phyloP scores from a whole-genome alignment of 2,797 vertebrate species.

The Malacoctenus gilli region DNA sequence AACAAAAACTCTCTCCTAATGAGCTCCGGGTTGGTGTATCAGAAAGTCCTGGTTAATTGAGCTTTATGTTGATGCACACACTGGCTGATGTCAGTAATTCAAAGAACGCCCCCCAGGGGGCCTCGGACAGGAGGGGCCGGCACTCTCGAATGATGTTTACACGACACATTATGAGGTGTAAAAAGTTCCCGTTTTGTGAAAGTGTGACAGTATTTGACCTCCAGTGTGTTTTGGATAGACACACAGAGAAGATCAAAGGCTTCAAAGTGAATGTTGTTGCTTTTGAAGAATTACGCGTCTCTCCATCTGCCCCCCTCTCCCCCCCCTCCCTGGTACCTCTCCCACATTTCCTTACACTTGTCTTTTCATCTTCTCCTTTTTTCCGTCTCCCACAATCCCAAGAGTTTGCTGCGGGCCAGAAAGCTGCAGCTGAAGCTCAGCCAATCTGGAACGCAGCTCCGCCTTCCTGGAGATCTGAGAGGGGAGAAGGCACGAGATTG shows the following conservation, averaged over 20 bases:
- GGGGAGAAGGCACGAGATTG: slow-evolving; percentile 64
- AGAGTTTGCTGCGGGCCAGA: slow-evolving; percentile 84
- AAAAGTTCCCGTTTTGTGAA: slow-evolving; percentile 44
- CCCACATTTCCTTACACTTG: slow-evolving; percentile 83
- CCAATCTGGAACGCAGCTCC: slow-evolving; percentile 86
- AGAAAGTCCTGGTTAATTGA: slow-evolving; percentile 15
- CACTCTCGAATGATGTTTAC: slow-evolving; percentile 52
- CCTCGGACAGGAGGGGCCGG: slow-evolving; percentile 5
- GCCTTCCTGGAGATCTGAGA: slow-evolving; percentile 85
- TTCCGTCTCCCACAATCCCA: slow-evolving; percentile 78
- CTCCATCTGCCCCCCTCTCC: slow-evolving; percentile 42
- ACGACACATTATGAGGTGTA: slow-evolving; percentile 23
- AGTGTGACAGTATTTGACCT: slow-evolving; percentile 65
- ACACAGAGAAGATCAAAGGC: slow-evolving; percentile 71
- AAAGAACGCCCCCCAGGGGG: slow-evolving; percentile 14
- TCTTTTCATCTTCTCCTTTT: slow-evolving; percentile 86
- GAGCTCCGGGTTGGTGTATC: slow-evolving; percentile 12
- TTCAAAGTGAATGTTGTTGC: slow-evolving; percentile 73
- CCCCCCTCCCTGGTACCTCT: slow-evolving; percentile 45
- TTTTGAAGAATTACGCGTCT: slow-evolving; percentile 72
- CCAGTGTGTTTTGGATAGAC: slow-evolving; percentile 58
- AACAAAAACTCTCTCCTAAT: slow-evolving; percentile 32
- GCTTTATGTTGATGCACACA: slow-evolving; percentile 34
- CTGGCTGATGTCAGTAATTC: slow-evolving; percentile 22
- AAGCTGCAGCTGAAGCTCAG: slow-evolving; percentile 85